phyloP scores from a whole-genome alignment of 2,113 vertebrate genomes.

The Eublepharis macularius region DNA sequence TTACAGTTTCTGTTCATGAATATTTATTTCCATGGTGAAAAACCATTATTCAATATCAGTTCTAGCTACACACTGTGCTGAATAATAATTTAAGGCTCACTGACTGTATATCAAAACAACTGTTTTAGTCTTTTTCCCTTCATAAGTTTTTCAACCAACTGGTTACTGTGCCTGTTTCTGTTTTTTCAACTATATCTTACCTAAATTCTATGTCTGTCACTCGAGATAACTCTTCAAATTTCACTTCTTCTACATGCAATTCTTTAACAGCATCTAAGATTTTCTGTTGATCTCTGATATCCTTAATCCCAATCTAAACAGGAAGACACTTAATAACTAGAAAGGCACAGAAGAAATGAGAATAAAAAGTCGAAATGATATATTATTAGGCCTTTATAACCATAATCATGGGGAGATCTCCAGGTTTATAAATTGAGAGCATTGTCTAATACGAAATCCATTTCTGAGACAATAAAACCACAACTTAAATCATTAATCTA shows the following conservation, averaged over 20 bases:
- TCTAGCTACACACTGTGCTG: background rate
- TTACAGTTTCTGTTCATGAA: background rate
- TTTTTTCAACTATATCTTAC: conserved; percentile 65
- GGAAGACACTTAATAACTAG: conserved; percentile 32
- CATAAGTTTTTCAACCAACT: background rate
- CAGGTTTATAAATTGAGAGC: background rate
- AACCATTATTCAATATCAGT: background rate
- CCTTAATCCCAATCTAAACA: conserved; percentile 84
- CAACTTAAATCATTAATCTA: background rate
- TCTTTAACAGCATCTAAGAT: conserved; percentile 79
- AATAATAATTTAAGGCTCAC: background rate
- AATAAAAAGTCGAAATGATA: background rate
- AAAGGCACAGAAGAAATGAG: background rate
- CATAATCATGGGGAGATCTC: background rate
- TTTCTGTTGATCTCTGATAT: conserved; percentile 83
- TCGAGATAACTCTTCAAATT: conserved; percentile 75
- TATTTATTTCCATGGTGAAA: background rate
- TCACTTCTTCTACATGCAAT: conserved; percentile 81
- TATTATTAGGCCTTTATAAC: background rate
- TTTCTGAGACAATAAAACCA: background rate
- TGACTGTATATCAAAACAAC: background rate
- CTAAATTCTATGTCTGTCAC: conserved; percentile 79
- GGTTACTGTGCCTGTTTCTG: background rate
- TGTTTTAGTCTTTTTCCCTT: background rate
- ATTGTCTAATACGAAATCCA: background rate